Base-by-base conservation (phyloP, 1,140 invertebrate genomes). In the Drosophila ironensis region DNA sequence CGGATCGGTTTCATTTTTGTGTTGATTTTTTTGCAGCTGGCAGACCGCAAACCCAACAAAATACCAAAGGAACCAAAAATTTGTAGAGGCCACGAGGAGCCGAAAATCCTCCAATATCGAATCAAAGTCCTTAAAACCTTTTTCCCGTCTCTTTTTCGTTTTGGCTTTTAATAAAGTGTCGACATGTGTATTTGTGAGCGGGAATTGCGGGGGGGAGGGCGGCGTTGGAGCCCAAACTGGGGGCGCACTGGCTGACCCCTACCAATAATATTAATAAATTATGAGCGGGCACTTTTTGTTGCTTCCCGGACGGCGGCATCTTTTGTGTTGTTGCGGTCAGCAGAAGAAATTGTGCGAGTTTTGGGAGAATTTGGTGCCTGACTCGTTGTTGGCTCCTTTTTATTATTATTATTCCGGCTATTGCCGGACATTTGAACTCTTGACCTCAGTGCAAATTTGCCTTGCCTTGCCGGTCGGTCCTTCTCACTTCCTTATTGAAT, bases 151-250 rank as follows among this genome's bases (percentile, higher is more conserved):
- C 12, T 14, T 56, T 24, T 24, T 9, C 8, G 17, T 35, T 12
- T 17, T 38, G 56, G 47, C 67, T 71, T 71, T 72, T 86, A 86
- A 86, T 86, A 86, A 86, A 86, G 80, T 86, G 80, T 86, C 80
- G 80, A 86, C 80, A 86, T 86, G 75, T 86, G 80, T 86, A 86
- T 86, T 86, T 86, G 75, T 80, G 71, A 64, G 60, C 42, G 70
- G 54, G 20, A 11, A 19, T 71, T 80, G 71, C 59, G 60, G 44
- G 70, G 54, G 20, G n/a, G 16, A 11, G 5, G 24, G 46, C 30
- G 56, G 17, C n/a, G 4, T n/a, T n/a, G n/a, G n/a, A n/a, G n/a
- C n/a, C n/a, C 17, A 19, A 52, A 41, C 25, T n/a, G 28, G 4
- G 45, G 28, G 19, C 19, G 12, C 45, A 33, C 27, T 46, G 33